A percentile compares a stretch with the other conserved stretches of the same genome.
phyloP scores from a whole-genome alignment of 2,113 vertebrate species.

The Mesoclemmys tuberculata region DNA sequence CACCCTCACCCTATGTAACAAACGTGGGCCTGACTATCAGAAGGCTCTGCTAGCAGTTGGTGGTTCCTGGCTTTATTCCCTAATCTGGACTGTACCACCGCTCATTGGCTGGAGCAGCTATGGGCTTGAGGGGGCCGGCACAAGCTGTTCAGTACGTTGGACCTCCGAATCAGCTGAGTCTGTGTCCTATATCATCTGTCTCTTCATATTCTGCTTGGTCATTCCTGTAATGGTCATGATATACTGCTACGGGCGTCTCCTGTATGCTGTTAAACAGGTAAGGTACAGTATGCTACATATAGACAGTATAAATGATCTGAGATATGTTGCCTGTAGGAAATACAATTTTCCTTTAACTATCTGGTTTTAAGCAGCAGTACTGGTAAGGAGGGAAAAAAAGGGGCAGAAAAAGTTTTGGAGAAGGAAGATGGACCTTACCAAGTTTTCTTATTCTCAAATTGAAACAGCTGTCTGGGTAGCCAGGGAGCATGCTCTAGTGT shows the following conservation, averaged over 20 bases:
- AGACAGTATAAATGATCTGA: rapidly evolving
- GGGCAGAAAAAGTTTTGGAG: rapidly evolving
- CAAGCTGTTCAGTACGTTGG: slow-evolving; percentile 90
- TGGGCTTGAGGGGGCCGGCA: slow-evolving; percentile 85
- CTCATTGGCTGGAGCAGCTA: slow-evolving; percentile 92
- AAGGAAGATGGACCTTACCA: background rate
- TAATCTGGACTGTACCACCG: slow-evolving; percentile 90
- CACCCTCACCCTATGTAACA: slow-evolving; percentile 86
- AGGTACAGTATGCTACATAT: background rate
- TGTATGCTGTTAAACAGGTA: slow-evolving; percentile 89
- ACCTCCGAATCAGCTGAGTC: slow-evolving; percentile 79
- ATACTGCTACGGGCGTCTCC: slow-evolving; percentile 87
- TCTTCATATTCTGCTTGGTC: slow-evolving; percentile 89
- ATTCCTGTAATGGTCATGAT: slow-evolving; percentile 86
- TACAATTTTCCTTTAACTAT: background rate
- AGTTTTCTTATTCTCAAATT: background rate
- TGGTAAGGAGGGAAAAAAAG: background rate
- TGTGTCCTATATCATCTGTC: slow-evolving; percentile 87
- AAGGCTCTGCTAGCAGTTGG: slow-evolving; percentile 85
- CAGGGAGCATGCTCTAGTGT: background rate
- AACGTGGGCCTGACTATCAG: slow-evolving; percentile 75
- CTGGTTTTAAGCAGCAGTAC: background rate
- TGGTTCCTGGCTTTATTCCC: slow-evolving; percentile 87
- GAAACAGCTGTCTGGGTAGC: background rate
- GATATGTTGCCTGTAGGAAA: background rate